Conservation (phyloP, 2,888 invertebrate genomes). For the Drosophila villosipedis region DNA sequence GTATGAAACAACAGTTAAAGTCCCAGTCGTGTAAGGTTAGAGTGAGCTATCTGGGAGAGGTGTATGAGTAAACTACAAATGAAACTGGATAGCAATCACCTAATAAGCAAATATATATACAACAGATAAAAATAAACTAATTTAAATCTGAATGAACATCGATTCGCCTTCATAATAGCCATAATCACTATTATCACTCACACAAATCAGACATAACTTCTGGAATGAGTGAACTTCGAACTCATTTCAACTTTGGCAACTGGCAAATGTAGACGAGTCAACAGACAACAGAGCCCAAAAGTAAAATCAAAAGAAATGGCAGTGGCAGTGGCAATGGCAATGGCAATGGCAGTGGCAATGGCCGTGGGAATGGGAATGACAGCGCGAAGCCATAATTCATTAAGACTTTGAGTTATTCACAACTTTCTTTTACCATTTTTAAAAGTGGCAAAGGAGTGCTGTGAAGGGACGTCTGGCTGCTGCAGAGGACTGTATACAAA, state of each 20-base stretch:
- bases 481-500: slow-evolving; percentile 60
- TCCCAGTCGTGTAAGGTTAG: background rate
- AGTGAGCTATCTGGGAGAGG: background rate
- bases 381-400: slow-evolving; percentile 66
- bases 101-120: background rate
- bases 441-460: slow-evolving; percentile 24
- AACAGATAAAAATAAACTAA: background rate
- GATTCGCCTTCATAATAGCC: slow-evolving; percentile 16
- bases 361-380: background rate
- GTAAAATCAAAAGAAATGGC: slow-evolving; percentile 9
- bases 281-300: slow-evolving; percentile 1
- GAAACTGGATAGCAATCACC: background rate
- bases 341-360: background rate
- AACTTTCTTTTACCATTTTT: slow-evolving; percentile 58
- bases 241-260: slow-evolving; percentile 40
- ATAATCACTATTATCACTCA: slow-evolving; percentile 29
- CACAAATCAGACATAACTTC: slow-evolving; percentile 19
- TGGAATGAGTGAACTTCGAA: slow-evolving; percentile 6
- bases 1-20: background rate
- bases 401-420: slow-evolving; percentile 76
- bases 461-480: slow-evolving; percentile 43
- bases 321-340: background rate
- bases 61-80: background rate
- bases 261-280: slow-evolving; percentile 21
- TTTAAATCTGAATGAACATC: background rate